These are phyloP conservation scores for Gopherus evgoodei DNA, from an alignment of 2,113 vertebrate species.

Conservation along the genomic window DNA sequence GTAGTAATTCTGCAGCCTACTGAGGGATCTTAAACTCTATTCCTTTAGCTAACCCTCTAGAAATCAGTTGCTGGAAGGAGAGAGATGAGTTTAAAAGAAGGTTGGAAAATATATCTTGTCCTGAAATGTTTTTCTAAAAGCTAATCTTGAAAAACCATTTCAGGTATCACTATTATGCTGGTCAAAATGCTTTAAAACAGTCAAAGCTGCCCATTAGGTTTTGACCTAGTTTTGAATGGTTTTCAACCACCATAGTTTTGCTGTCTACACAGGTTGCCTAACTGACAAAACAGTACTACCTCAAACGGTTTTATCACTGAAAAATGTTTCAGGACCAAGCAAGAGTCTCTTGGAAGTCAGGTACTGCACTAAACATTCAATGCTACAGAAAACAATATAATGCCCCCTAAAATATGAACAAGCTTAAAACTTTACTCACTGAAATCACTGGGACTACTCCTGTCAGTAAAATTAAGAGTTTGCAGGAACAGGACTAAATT, in stretches of 20 bases:
- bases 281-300: background rate
- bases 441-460: background rate
- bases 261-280: background rate
- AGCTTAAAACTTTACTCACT: background rate
- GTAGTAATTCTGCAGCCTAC: background rate
- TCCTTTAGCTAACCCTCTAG: background rate
- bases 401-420: background rate
- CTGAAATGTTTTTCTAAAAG: background rate
- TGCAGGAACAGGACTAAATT: background rate
- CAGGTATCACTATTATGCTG: background rate
- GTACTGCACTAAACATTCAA: background rate
- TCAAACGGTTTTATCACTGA: fast-evolving
- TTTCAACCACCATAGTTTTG: background rate
- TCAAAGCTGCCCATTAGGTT: background rate
- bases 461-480: background rate
- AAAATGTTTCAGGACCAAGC: background rate
- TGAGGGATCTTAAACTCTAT: background rate
- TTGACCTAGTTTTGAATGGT: fast-evolving
- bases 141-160: background rate
- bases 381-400: background rate
- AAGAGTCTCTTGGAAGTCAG: background rate
- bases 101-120: background rate
- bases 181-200: background rate
- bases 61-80: background rate
- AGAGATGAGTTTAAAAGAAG: background rate